These are phyloP conservation scores for Pammene fasciana DNA, from an alignment of 2,888 invertebrate species.

Conservation along the genomic window DNA sequence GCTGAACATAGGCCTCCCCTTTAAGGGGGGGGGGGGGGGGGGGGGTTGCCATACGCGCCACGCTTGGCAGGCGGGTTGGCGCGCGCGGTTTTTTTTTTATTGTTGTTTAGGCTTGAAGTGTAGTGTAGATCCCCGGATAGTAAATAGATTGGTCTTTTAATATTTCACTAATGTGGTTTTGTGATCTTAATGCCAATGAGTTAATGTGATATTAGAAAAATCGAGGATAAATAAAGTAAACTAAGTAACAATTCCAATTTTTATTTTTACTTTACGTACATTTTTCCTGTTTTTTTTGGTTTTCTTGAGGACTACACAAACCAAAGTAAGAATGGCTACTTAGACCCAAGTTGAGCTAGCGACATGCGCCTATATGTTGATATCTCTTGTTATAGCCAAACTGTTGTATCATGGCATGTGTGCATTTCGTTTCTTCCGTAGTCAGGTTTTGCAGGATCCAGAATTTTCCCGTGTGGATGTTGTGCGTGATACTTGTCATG, in stretches of 20 bases:
- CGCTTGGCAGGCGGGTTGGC: too few relatives aligned
- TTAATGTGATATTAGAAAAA: constrained; percentile 34
- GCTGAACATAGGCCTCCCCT: too few relatives aligned
- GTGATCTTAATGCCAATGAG: constrained; percentile 33
- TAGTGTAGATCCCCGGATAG: too few relatives aligned
- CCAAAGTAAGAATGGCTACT: background rate
- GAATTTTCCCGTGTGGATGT: constrained; percentile 51
- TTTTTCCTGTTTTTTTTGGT: constrained; percentile 22
- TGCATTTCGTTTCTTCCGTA: constrained; percentile 41
- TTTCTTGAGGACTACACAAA: background rate
- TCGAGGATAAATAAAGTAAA: constrained; percentile 9
- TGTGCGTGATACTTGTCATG: constrained; percentile 47
- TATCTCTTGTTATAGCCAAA: constrained; percentile 51
- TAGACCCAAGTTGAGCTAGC: background rate
- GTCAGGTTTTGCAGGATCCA: constrained; percentile 53
- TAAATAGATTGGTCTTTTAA: too few relatives aligned
- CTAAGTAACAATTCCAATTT: constrained; percentile 5
- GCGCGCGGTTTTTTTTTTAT: too few relatives aligned
- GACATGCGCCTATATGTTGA: constrained; percentile 49
- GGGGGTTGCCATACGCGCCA: too few relatives aligned
- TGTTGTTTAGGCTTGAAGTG: too few relatives aligned
- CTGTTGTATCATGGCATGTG: constrained; percentile 49
- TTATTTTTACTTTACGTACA: constrained; percentile 4
- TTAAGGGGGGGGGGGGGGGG: too few relatives aligned
- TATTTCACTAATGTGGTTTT: background rate